phyloP scores from a whole-genome alignment of 2,113 vertebrate species.

The Kryptolebias marmoratus region DNA sequence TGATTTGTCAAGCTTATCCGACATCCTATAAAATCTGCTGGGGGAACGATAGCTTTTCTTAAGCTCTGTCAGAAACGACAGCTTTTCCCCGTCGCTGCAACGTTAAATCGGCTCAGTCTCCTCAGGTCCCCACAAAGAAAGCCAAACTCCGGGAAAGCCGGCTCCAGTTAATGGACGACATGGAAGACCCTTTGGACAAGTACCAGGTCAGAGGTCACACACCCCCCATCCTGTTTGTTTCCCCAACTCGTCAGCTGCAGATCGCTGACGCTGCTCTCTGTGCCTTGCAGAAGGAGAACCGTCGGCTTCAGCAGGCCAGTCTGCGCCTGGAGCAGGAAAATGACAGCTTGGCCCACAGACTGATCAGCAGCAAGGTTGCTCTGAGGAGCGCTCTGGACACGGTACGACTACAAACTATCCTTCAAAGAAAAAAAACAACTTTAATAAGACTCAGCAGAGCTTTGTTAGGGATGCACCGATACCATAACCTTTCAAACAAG shows the following conservation, averaged over 20 bases:
- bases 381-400: constrained; percentile 91
- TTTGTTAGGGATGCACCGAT: too few species aligned
- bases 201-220: constrained; percentile 84
- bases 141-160: constrained; percentile 87
- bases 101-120: constrained; percentile 5
- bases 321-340: constrained; percentile 96
- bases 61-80: constrained; percentile 36
- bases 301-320: constrained; percentile 88
- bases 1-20: constrained; percentile 34
- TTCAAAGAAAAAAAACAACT: not conserved
- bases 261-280: constrained; percentile 38
- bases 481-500: too few species aligned
- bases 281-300: constrained; percentile 88
- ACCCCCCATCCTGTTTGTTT: not conserved
- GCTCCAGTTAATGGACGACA: constrained; percentile 79
- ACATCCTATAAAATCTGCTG: constrained; percentile 47
- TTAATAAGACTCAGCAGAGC: too few species aligned
- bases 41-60: constrained; percentile 35
- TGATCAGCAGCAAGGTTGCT: constrained; percentile 93
- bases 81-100: constrained; percentile 8
- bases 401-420: constrained; percentile 70
- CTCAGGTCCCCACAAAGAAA: constrained; percentile 89
- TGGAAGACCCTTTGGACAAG: constrained; percentile 87
- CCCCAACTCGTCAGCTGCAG: not conserved
- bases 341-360: constrained; percentile 90